phyloP scores from a whole-genome alignment of 2,797 vertebrate genomes.

The Mus spretus region DNA sequence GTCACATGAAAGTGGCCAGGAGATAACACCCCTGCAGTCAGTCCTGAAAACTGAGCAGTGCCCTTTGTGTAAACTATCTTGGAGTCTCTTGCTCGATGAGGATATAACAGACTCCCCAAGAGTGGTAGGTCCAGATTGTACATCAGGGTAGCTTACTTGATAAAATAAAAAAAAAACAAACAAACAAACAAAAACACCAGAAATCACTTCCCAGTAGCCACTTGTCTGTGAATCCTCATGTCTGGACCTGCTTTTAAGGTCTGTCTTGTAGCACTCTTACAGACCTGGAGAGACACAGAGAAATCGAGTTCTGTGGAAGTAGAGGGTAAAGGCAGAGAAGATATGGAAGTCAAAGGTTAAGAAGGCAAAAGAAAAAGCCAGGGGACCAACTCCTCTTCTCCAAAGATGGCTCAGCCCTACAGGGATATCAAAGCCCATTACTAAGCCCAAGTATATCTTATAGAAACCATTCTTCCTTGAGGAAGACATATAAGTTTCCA shows the following conservation, averaged over 20 bases:
- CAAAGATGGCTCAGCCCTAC: too few species aligned
- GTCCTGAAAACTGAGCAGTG: not conserved
- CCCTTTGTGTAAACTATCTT: fast-evolving
- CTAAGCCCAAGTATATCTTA: not conserved
- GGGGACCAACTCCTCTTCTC: not conserved
- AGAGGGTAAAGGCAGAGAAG: not conserved
- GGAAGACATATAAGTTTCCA: not conserved
- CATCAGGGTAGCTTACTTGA: not conserved
- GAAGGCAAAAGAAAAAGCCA: not conserved
- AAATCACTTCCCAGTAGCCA: not conserved
- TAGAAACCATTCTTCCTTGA: not conserved
- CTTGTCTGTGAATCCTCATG: not conserved
- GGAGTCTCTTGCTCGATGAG: not conserved
- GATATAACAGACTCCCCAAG: not conserved
- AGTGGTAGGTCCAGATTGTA: not conserved
- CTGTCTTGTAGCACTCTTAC: not conserved
- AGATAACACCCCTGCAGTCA: not conserved
- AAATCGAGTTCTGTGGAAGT: not conserved
- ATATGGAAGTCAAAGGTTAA: not conserved
- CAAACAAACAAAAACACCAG: not conserved
- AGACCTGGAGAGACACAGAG: not conserved
- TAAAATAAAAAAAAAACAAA: too few species aligned
- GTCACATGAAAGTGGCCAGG: not conserved
- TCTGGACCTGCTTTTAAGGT: not conserved
- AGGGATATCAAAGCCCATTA: not conserved